phyloP scores from a whole-genome alignment of 2,113 vertebrate species.

The Perca fluviatilis region DNA sequence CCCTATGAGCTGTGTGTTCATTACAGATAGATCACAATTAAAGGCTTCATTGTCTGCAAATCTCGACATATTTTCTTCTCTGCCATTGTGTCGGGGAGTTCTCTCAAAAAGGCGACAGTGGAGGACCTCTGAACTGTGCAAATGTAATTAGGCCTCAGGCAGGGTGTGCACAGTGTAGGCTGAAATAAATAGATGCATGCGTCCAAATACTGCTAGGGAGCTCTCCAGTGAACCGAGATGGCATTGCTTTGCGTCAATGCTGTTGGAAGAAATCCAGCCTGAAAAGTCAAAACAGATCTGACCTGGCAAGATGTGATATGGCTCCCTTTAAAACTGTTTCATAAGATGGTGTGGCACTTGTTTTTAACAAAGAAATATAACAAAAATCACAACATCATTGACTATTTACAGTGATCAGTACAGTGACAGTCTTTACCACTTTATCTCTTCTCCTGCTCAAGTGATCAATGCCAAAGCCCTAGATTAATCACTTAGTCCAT shows the following conservation, averaged over 20 bases:
- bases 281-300: conserved; percentile 49
- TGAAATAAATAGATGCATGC: conserved; percentile 59
- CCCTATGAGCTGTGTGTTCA: conserved; percentile 10
- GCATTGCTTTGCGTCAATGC: conserved; percentile 44
- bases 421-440: background rate
- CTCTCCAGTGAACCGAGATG: conserved; percentile 60
- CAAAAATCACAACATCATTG: background rate
- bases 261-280: conserved; percentile 37
- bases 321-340: conserved; percentile 9
- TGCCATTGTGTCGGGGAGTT: background rate
- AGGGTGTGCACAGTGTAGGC: conserved; percentile 51
- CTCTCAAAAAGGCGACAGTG: conserved; percentile 41
- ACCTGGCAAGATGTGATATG: conserved; percentile 28
- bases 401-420: background rate
- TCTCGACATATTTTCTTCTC: conserved; percentile 16
- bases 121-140: conserved; percentile 60
- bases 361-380: background rate
- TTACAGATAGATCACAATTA: conserved; percentile 10
- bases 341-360: background rate
- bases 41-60: conserved; percentile 7
- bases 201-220: conserved; percentile 52
- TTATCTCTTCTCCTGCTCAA: background rate
- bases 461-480: background rate
- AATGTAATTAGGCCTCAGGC: conserved; percentile 67
- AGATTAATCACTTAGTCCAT: background rate